A percentile compares a stretch with the other conserved stretches of the same genome.
Evolutionary conservation across 2,113 vertebrate genomes (phyloP).

Genomic region (Pelodiscus sinensis): DNA sequence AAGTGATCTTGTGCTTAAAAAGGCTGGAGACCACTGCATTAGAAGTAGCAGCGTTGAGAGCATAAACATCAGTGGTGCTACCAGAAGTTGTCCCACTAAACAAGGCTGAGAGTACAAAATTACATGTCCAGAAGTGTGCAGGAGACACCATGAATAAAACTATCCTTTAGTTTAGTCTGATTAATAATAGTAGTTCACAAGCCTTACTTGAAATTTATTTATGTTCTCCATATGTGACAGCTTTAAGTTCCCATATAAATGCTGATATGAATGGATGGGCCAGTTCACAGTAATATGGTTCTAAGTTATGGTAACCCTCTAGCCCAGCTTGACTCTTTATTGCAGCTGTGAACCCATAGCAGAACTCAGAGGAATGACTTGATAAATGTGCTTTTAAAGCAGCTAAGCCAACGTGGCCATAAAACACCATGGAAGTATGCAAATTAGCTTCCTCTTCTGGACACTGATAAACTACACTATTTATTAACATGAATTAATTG

Average conservation of each 20-base stretch:
- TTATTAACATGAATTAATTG: slow-evolving; percentile 51
- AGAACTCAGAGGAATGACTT: slow-evolving; percentile 2
- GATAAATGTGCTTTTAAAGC: slow-evolving; percentile 41
- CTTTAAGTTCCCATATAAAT: slow-evolving; percentile 55
- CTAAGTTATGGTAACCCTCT: slow-evolving; percentile 55
- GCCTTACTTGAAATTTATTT: slow-evolving; percentile 57
- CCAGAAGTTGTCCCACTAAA: background rate
- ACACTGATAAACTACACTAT: slow-evolving; percentile 23
- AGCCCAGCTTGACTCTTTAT: slow-evolving; percentile 21
- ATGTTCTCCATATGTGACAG: slow-evolving; percentile 37
- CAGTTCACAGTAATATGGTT: slow-evolving; percentile 36
- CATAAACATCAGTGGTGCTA: background rate
- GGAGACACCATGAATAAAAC: slow-evolving; percentile 36
- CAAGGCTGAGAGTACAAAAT: slow-evolving; percentile 25
- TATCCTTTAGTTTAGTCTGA: slow-evolving; percentile 62
- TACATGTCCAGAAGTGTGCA: background rate
- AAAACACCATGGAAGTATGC: slow-evolving; percentile 43
- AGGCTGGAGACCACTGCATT: background rate
- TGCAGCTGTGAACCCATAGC: background rate
- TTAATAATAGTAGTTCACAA: slow-evolving; percentile 50
- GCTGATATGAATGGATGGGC: slow-evolving; percentile 16
- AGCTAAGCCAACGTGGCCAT: slow-evolving; percentile 24
- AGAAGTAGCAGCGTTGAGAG: background rate
- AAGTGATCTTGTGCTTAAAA: too few relatives aligned
- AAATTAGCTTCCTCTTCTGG: slow-evolving; percentile 50